Base-by-base conservation (phyloP, 2,888 invertebrate species). In the Heliconius ethilla region DNA sequence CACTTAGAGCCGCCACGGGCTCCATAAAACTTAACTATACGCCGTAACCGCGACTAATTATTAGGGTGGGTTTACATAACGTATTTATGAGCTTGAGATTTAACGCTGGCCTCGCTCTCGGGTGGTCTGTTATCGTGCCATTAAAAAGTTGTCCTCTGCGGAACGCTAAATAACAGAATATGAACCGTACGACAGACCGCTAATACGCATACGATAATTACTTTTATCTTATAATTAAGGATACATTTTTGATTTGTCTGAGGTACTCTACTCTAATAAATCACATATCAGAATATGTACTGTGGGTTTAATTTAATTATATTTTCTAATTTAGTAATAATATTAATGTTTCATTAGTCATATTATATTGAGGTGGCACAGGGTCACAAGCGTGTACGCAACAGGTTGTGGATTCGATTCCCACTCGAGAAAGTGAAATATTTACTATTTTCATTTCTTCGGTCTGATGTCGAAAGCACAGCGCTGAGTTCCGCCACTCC, bases 1-100 rank as follows among this genome's bases (percentile, higher is more conserved):
- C 88, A 87, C 90, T 87, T 88, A 87, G 85, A 87, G 86, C 87
- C 88, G 86, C 85, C 85, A 87, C 87, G 83, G 86, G 89, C 88
- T 87, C 88, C 92, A 92, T 94, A 94, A 94, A 94, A 93, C 92
- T 92, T 92, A 94, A 94, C 91, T 92, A 90, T 90, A 88, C 88
- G 89, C 89, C 89, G 92, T 92, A 93, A 93, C 92, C 90, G 89
- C 91, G 90, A 92, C 94, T 94, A 94, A 94, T 94, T 93, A 94
- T 94, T 90, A 93, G 93, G 94, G 93, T 91, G 89, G 92, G 93
- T 93, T 94, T 93, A 93, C 94, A 94, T 94, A 93, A 92, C 91
- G 89, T 94, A 94, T 94, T 94, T 94, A 94, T 93, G 94, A 92
- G 91, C 89, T 89, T 86, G 91, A 92, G 93, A 93, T 94, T 94